Percentiles rank a stretch among this genome's conserved stretches.
Conservation (phyloP, 2,797 vertebrate genomes). For the Cossypha caffra region DNA sequence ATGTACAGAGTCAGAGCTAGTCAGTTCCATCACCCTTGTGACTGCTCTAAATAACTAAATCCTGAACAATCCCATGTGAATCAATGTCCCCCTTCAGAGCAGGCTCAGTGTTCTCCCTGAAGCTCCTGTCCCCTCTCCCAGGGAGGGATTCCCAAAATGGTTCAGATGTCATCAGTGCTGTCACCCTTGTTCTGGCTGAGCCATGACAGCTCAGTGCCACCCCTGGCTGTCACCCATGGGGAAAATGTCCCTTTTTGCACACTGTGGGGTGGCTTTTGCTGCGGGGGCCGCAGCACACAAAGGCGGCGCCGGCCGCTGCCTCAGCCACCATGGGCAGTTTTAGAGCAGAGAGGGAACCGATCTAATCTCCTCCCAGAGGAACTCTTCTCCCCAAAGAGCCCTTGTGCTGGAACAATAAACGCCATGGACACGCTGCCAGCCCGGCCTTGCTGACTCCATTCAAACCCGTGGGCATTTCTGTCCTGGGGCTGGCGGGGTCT, state of each 20-base stretch:
- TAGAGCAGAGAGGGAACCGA: not conserved
- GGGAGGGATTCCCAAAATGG: rapidly evolving
- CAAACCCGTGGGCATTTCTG: constrained; percentile 29
- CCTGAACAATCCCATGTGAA: rapidly evolving
- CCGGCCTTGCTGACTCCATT: not conserved
- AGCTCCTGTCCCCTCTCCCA: rapidly evolving
- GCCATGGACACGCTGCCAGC: constrained; percentile 22
- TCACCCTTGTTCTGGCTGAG: not conserved
- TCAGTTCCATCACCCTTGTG: not conserved
- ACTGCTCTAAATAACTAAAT: not conserved
- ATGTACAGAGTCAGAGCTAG: not conserved
- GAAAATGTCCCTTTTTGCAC: constrained; percentile 20
- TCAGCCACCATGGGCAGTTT: constrained; percentile 40
- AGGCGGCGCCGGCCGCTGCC: constrained; percentile 38
- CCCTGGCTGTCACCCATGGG: not conserved
- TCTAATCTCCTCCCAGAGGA: not conserved
- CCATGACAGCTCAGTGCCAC: rapidly evolving
- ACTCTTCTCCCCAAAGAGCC: not conserved
- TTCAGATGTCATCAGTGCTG: rapidly evolving
- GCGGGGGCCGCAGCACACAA: not conserved
- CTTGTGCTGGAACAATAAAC: constrained; percentile 64
- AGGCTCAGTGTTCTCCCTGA: too few relatives aligned
- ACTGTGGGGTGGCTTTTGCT: not conserved
- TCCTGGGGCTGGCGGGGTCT: not conserved
- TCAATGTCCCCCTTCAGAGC: rapidly evolving